Conservation (phyloP, 1,140 invertebrate genomes). For the Drosophila sechellia region DNA sequence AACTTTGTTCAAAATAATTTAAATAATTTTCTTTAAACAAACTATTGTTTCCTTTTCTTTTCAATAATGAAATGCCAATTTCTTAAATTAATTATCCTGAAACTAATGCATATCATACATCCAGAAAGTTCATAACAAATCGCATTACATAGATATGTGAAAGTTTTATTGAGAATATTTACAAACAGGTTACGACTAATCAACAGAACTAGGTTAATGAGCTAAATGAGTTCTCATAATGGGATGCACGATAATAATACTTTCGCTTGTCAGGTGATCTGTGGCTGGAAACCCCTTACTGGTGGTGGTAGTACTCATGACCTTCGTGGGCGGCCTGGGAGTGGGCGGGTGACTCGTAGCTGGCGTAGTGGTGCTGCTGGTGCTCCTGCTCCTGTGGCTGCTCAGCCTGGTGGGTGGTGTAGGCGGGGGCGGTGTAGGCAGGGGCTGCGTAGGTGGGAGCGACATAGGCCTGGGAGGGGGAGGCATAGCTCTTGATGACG, state of each 20-base stretch:
- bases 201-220: conserved; percentile 39
- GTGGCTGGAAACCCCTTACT: conserved; percentile 19
- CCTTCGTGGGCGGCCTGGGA: conserved; percentile 60
- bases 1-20: too few species aligned
- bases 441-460: conserved; percentile 39
- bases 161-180: conserved; percentile 59
- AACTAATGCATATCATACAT: not conserved
- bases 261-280: conserved; percentile 41
- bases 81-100: too few species aligned
- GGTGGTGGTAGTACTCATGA: conserved; percentile 75
- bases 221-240: conserved; percentile 39
- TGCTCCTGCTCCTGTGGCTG: conserved; percentile 47
- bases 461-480: conserved; percentile 57
- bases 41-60: too few species aligned
- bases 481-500: conserved; percentile 53
- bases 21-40: too few species aligned
- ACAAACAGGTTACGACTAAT: conserved; percentile 62
- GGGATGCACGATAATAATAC: conserved; percentile 56
- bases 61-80: too few species aligned
- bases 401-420: conserved; percentile 50
- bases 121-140: not conserved
- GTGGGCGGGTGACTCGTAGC: conserved; percentile 67
- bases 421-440: conserved; percentile 28
- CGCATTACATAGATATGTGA: conserved; percentile 1
- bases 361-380: conserved; percentile 63